Evolutionary conservation across 2,888 invertebrate species (phyloP), one percentile per base, ranked within the genome.

Genomic region (Phytoseiulus persimilis): DNA sequence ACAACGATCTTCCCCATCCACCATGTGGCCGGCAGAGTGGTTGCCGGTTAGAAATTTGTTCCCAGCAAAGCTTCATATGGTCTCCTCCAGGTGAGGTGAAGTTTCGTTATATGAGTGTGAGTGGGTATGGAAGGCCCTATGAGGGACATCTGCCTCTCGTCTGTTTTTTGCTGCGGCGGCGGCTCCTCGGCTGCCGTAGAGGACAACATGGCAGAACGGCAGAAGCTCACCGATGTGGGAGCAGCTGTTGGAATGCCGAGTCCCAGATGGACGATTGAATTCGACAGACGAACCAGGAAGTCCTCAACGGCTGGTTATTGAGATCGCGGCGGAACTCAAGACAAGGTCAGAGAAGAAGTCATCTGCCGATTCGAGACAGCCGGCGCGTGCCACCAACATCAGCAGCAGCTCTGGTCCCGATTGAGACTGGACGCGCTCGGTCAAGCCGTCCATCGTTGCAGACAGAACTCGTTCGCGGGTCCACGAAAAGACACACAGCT

Each of bases 261-360:
- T 28, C 65, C 65, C 65, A 65, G 65, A 65, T 65, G 65, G 65
- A 65, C 65, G 65, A 65, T 65, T 65, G 65, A 65, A 65, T 65
- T 65, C 65, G 65, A 65, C 65, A 65, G 65, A 65, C 65, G 65
- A 65, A 65, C 65, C 65, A 65, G 65, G 65, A 65, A 65, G 65
- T 65, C 65, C 65, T 65, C 65, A 65, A 65, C 65, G 65, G 65
- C 65, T 65, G 65, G 23, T 65, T 28, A 65, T 65, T 65, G 65
- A 65, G 65, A 65, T 65, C 65, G 65, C 65, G 65, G 65, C 65
- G 65, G 65, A 65, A 65, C 65, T 65, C 65, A 65, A 65, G 65
- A 65, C 65, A 65, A 65, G 65, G 65, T 65, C 65, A 65, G 28
- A 65, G 65, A 65, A 65, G 28, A 65, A 65, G 65, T 65, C 65